Base-by-base conservation (phyloP, 2,797 vertebrate genomes). In the Poeciliopsis presidionis region DNA sequence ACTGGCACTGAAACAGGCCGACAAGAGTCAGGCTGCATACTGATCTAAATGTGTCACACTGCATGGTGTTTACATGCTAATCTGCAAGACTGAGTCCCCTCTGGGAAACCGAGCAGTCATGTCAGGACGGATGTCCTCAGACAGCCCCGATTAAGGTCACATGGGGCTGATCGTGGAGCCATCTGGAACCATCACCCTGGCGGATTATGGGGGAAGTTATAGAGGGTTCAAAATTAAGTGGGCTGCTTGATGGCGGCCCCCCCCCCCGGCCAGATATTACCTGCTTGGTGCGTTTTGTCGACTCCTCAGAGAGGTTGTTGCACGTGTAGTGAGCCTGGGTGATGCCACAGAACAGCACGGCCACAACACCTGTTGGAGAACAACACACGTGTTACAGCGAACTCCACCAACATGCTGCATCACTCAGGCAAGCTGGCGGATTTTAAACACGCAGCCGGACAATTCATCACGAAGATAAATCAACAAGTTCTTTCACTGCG, bases 251-350 rank as follows among this genome's bases (percentile, higher is more conserved):
- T 13, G 53, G 76, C 39, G 5, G 43, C 0, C 49, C 20, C 43
- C 0, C 49, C 20, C 43, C 12, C 57, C 16, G 67, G 39, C 9
- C 12, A 3, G 53, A 80, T 2, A 18, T 5, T 93, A 97, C 98
- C 98, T 99, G 98, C 91, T 99, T 99, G 69, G 97, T 97, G 88
- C 97, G 96, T 84, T 96, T 97, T 14, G 96, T 97, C 53, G 98
- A 99, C 83, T 99, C 98, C 0, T 96, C 95, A 0, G 98, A 99
- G 30, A 99, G 94, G 90, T 99, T 99, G 93, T 99, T 99, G 92
- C 97, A 96, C 0, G 98, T 99, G 84, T 99, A 99, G 93, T 99
- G 98, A 46, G 98, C 98, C 93, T 99, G 98, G 0, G 98, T 98
- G 86, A 99, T 98, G 75, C 98, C 98, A 89, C 98, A 99, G 94